Percentiles rank a stretch among this genome's conserved stretches.
phyloP scores from a whole-genome alignment of 2,797 vertebrate species.

The Coranthus polyacanthus region DNA sequence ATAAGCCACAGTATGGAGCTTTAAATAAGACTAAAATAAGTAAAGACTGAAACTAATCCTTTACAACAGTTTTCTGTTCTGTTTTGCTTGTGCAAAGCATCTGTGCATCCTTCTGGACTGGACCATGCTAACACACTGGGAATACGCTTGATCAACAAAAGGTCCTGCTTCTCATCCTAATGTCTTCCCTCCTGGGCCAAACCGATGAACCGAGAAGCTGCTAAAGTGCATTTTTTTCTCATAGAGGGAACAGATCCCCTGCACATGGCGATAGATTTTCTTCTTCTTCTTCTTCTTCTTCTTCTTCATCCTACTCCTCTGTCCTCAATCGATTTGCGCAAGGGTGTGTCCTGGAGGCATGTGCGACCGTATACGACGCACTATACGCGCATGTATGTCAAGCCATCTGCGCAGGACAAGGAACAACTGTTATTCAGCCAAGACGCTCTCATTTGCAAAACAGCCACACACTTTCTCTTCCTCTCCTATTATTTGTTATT shows the following conservation, averaged over 20 bases:
- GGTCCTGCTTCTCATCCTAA: constrained; percentile 29
- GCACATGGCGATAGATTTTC: constrained; percentile 45
- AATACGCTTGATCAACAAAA: constrained; percentile 29
- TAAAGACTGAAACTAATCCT: constrained; percentile 18
- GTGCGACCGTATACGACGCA: constrained; percentile 10
- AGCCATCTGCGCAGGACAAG: constrained; percentile 32
- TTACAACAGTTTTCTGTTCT: constrained; percentile 10
- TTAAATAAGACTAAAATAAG: background rate
- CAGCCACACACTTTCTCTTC: constrained; percentile 14
- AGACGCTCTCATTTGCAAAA: constrained; percentile 50
- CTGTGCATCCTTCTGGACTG: constrained; percentile 36
- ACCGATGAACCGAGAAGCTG: constrained; percentile 44
- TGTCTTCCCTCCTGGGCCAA: constrained; percentile 43
- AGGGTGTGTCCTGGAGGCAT: constrained; percentile 55
- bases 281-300: too few species aligned
- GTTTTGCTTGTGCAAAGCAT: constrained; percentile 24
- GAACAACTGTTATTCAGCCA: constrained; percentile 36
- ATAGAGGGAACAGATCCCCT: constrained; percentile 41
- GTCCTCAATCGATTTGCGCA: constrained; percentile 46
- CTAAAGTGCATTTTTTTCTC: constrained; percentile 55
- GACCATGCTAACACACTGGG: constrained; percentile 14
- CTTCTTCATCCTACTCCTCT: constrained; percentile 38
- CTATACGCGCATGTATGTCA: constrained; percentile 30
- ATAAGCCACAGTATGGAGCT: too few species aligned
- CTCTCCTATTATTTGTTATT: constrained; percentile 63